Percentiles rank a stretch among this genome's conserved stretches.
Evolutionary conservation across 2,888 invertebrate genomes (phyloP).

Genomic region (Limnephilus auricula): DNA sequence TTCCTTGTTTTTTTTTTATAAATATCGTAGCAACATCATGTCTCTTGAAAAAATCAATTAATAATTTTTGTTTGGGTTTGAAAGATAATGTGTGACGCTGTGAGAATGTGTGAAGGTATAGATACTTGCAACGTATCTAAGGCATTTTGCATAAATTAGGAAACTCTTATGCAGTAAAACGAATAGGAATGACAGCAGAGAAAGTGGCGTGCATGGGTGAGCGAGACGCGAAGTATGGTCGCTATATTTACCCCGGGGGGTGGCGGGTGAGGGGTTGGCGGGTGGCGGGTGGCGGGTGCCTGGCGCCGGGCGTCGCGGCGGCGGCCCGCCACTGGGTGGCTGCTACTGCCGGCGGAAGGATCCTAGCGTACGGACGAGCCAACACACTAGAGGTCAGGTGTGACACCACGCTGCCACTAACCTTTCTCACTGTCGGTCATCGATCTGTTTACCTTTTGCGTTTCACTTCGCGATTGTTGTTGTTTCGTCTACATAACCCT

Average conservation of each 20-base stretch:
- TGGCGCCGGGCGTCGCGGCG: conserved; percentile 67
- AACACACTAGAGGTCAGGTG: conserved; percentile 66
- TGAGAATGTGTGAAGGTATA: neutral
- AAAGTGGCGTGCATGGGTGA: neutral
- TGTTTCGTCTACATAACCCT: neutral
- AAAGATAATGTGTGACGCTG: neutral
- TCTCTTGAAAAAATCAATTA: neutral
- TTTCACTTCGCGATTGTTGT: neutral
- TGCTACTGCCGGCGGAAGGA: conserved; percentile 57
- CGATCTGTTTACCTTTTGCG: neutral
- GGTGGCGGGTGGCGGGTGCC: conserved; percentile 37
- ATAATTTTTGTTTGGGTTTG: neutral
- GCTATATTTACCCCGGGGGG: conserved; percentile 7
- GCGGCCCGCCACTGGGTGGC: conserved; percentile 66
- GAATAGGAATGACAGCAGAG: conserved; percentile 10
- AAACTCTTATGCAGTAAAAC: neutral
- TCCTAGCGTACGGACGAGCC: conserved; percentile 67
- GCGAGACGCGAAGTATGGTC: neutral
- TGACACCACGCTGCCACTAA: conserved; percentile 2
- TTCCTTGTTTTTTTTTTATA: neutral
- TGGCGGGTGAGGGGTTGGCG: conserved; percentile 6
- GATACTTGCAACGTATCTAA: neutral
- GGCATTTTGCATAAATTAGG: neutral
- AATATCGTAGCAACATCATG: neutral
- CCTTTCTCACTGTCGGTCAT: neutral